Evolutionary conservation across 1,140 invertebrate genomes (phyloP).

Genomic region (Platyura marginata): DNA sequence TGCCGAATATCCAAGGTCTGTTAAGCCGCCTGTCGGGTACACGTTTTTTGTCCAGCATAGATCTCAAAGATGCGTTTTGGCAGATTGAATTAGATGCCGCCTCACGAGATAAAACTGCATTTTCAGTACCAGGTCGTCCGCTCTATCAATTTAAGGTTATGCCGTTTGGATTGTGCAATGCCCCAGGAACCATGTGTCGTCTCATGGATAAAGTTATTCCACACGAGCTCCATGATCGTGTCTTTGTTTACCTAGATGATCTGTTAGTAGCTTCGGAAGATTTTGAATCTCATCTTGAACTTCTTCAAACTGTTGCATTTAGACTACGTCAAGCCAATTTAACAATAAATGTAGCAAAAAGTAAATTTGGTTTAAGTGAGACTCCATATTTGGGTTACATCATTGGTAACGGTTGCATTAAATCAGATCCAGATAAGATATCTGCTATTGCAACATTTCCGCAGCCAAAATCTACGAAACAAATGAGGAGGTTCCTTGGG

Average conservation of each 20-base stretch:
- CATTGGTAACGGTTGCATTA: slow-evolving; percentile 5
- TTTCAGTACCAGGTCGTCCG: slow-evolving; percentile 16
- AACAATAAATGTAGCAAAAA: slow-evolving; percentile 10
- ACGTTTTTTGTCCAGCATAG: slow-evolving; percentile 9
- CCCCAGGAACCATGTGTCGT: slow-evolving; percentile 4
- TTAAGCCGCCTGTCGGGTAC: slow-evolving; percentile 7
- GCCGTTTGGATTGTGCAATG: slow-evolving; percentile 10
- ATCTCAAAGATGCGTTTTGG: slow-evolving; percentile 11
- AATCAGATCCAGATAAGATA: slow-evolving; percentile 6
- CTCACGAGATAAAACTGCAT: slow-evolving; percentile 18
- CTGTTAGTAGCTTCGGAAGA: slow-evolving; percentile 3
- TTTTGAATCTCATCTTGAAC: slow-evolving; percentile 3
- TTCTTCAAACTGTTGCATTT: slow-evolving; percentile 1
- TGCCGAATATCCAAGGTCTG: slow-evolving; percentile 10
- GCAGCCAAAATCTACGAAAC: slow-evolving; percentile 10
- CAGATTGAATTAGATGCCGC: slow-evolving; percentile 7
- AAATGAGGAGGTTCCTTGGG: slow-evolving; percentile 24
- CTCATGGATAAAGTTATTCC: slow-evolving; percentile 14
- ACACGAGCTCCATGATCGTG: slow-evolving; percentile 13
- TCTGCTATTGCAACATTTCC: slow-evolving; percentile 8
- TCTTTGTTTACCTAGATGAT: slow-evolving; percentile 8
- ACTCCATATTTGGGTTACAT: slow-evolving; percentile 13
- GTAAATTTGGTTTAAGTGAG: slow-evolving; percentile 8
- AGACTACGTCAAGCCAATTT: slow-evolving; percentile 6
- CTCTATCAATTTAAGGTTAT: slow-evolving; percentile 11